Evolutionary conservation across 2,797 vertebrate species (phyloP), one percentile per base, ranked within the genome.

Genomic region (Naso thynnoides): DNA sequence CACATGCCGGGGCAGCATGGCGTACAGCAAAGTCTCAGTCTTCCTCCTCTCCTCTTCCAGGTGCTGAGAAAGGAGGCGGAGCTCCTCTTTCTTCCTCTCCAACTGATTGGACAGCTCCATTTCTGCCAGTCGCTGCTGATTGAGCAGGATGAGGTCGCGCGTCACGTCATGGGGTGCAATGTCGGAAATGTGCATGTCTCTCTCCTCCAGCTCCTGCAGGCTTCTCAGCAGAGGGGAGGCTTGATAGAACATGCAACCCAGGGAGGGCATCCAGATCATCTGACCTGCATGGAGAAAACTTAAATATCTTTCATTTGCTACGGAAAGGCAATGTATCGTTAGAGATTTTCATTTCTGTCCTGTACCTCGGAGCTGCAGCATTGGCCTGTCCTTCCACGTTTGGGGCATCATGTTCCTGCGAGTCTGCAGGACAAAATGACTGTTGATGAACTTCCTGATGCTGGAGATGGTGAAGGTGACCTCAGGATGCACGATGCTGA

Each of bases 31-130:
- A 60, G 90, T 89, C 79, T 96, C 95, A 0, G 94, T 95, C 67
- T 96, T 96, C 48, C 90, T 92, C 79, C 90, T 94, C 84, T 95
- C 94, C 57, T 94, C 94, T 74, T 95, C 94, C 73, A 96, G 89
- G 72, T 95, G 93, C 74, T 95, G 94, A 0, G 94, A 96, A 33
- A 96, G 76, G 42, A 94, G 86, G 24, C 86, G 76, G 48, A 96
- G 91, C 42, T 96, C 33, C 10, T 36, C 33, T 36, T 36, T 36
- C 33, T 36, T 36, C 33, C 33, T 36, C 33, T 36, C 95, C 68
- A 96, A 88, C 90, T 95, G 95, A 81, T 83, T 95, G 5, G 95
- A 95, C 55, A 96, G 92, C 86, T 96, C 95, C 79, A 95, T 95
- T 78, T 95, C 95, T 0, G 95, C 94, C 82, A 95, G 82, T 0